Evolutionary conservation across 2,888 invertebrate genomes (phyloP), one percentile per base, ranked within the genome.

Genomic region (Spilarctia lutea): DNA sequence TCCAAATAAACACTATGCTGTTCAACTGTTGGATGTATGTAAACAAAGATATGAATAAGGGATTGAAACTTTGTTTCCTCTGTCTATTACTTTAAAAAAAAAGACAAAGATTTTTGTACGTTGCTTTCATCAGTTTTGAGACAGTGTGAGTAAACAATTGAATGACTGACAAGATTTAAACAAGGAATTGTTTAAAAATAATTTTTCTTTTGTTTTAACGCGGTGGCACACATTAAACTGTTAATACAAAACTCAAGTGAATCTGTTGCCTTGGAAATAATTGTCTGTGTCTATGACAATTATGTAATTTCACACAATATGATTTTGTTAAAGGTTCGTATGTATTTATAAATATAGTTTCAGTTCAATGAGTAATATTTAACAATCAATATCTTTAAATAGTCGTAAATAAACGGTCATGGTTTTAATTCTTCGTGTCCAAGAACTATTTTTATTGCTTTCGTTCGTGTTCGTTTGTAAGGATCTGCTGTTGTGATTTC

Each of bases 1-100:
- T 90, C 90, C 88, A 92, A 93, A 90, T 88, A 91, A 91, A 91
- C 88, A 90, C 82, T 80, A 80, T 89, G 88, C 87, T 87, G 89
- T 87, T 80, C 86, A 73, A 80, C 76, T 73, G 81, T 71, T 81
- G 77, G 60, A 76, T 75, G 1, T 39, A 77, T 76, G 77, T 83
- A 80, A 81, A 83, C 78, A 80, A 78, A 75, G 76, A 72, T 76
- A 77, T 75, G 73, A 76, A 39, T 79, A 72, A 71, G 63, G 27
- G 68, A 74, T 33, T 75, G 30, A 56, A 63, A 74, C 20, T 71
- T 74, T 71, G 70, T 77, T 80, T 75, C 71, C 45, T 65, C 52
- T 70, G 48, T 74, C 24, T 30, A 24, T 39, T 42, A 20, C 27
- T 60, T 42, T 70, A 42, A 20, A 63, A 39, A 66, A 74, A 10